These are phyloP conservation scores for Neuroterus valhalla DNA, from an alignment of 1,140 invertebrate genomes.

Conservation along the genomic window DNA sequence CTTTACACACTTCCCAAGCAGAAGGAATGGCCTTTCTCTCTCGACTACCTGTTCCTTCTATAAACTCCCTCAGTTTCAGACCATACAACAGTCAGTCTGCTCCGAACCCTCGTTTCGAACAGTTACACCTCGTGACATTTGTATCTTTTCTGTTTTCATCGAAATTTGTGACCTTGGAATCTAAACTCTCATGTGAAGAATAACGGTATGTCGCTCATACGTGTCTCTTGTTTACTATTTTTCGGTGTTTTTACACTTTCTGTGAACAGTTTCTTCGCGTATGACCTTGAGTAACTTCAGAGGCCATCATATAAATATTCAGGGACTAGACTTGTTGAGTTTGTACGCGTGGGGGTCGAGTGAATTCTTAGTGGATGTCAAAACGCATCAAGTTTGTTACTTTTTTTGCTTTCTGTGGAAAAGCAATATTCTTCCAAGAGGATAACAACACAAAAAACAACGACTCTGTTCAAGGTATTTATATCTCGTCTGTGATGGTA, in stretches of 20 bases:
- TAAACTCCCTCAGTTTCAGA: conserved; percentile 38
- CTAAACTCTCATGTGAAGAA: background rate
- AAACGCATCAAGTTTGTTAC: no score
- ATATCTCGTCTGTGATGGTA: no score
- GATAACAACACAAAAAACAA: no score
- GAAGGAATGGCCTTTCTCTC: conserved; percentile 15
- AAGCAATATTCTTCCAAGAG: no score
- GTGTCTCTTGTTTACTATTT: conserved; percentile 23
- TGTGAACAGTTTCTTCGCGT: background rate
- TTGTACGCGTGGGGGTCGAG: background rate
- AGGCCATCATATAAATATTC: conserved; percentile 1
- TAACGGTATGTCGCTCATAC: conserved; percentile 12
- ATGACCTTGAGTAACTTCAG: background rate
- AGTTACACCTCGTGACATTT: background rate
- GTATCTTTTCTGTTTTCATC: background rate
- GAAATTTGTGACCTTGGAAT: background rate
- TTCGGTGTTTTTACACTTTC: background rate
- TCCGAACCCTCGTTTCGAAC: conserved; percentile 32
- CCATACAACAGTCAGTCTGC: conserved; percentile 42
- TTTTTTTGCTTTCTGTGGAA: no score
- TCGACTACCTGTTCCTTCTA: background rate
- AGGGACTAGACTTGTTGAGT: background rate
- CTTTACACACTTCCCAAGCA: conserved; percentile 4
- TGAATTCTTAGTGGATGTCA: background rate
- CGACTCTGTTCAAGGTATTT: no score